A percentile compares a stretch with the other conserved stretches of the same genome.
These are phyloP conservation scores for Trachelipus rathkii DNA, from an alignment of 1,140 invertebrate species.

Conservation along the genomic window DNA sequence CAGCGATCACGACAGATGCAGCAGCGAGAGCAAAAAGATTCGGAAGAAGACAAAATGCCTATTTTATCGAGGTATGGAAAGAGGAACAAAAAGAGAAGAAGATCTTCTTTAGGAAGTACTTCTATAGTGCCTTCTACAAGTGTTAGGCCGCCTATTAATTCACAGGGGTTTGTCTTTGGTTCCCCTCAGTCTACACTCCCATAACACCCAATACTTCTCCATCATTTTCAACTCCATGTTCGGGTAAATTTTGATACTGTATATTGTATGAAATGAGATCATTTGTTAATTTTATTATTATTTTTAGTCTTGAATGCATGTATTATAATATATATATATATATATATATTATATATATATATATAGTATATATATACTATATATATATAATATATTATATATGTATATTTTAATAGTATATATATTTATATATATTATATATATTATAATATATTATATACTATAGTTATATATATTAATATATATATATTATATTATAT, in stretches of 20 bases:
- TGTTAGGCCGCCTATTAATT: constrained; percentile 36
- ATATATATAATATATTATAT: too few relatives aligned
- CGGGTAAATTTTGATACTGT: constrained; percentile 18
- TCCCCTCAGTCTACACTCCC: constrained; percentile 37
- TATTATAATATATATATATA: too few relatives aligned
- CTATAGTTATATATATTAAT: too few relatives aligned
- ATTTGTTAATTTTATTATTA: too few relatives aligned
- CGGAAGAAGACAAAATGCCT: constrained; percentile 69
- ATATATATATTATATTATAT: too few relatives aligned
- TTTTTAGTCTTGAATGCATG: too few relatives aligned
- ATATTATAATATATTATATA: too few relatives aligned
- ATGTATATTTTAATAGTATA: too few relatives aligned
- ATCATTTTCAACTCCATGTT: constrained; percentile 36
- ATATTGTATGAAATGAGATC: too few relatives aligned
- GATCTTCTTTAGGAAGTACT: constrained; percentile 41
- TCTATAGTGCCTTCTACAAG: constrained; percentile 36
- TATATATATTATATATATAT: too few relatives aligned
- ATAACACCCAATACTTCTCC: constrained; percentile 35
- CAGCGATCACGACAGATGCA: constrained; percentile 31
- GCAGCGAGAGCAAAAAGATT: constrained; percentile 69
- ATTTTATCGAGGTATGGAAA: constrained; percentile 63
- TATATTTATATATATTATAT: too few relatives aligned
- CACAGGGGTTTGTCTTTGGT: constrained; percentile 21
- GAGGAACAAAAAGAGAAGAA: constrained; percentile 68
- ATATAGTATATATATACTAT: too few relatives aligned